Evolutionary conservation across 2,113 vertebrate species (phyloP), one percentile per base, ranked within the genome.

Genomic region (Microtus pennsylvanicus): DNA sequence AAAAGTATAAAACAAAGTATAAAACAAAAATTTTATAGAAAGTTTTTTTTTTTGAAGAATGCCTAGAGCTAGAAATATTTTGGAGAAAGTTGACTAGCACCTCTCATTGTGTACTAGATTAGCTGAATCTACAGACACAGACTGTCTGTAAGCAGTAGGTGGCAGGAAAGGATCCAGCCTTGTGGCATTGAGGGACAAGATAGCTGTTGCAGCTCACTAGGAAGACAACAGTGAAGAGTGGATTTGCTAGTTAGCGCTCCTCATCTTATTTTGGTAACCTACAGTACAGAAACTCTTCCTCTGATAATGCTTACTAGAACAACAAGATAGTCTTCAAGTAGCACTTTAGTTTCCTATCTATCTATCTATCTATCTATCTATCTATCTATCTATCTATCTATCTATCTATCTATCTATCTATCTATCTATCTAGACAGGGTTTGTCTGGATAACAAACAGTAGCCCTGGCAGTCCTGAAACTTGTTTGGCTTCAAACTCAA

Each of bases 281-380:
- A 8, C 85, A 63, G 45, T 75, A 17, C 33, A 80, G 58, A 90
- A 76, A 91, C 67, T 38, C 50, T 81, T 76, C 19, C 35, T 86
- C 94, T 96, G 47, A 89, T 94, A 55, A 52, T 52, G n/a, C 24
- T 83, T 67, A 67, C 74, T 85, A 74, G 82, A 82, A 76, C 5
- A 50, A 35, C 81, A 92, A 70, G 47, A 80, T 95, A 58, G 58
- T 85, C 55, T 74, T 95, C 11, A 83, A 87, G 26, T 72, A 87
- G 78, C 67, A 65, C 47, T 55, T 91, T 86, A 61, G 26, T 94
- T 94, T 91, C 50, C 50, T 47, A 9, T 9, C 47, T 47, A 9
- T 47, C 47, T 9, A 9, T 47, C 47, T 9, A 47, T 47, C 47
- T 9, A 9, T 47, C 7, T 9, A 47, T 47, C 47, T 10, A 47